These are phyloP conservation scores for Spatula clypeata DNA, from an alignment of 2,797 vertebrate species.

Conservation along the genomic window DNA sequence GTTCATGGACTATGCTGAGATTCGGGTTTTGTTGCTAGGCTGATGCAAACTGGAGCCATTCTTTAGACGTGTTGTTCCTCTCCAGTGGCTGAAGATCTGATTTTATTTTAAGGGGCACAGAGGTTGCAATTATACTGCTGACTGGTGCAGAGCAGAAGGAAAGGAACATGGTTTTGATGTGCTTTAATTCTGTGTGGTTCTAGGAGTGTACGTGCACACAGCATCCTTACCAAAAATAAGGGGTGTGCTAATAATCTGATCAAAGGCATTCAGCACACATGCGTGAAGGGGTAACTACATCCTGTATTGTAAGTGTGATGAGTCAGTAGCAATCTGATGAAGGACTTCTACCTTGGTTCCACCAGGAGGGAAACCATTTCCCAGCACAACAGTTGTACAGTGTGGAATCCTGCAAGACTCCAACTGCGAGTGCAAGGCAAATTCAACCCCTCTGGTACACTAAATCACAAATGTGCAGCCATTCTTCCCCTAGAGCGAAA, in stretches of 20 bases:
- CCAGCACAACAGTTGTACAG: neutral
- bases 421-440: neutral
- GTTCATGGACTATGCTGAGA: neutral
- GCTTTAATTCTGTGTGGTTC: neutral
- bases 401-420: neutral
- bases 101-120: neutral
- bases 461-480: constrained; percentile 38
- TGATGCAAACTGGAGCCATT: neutral
- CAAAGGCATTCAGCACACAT: rapidly evolving
- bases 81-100: neutral
- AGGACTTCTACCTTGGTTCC: neutral
- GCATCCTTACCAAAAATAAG: neutral
- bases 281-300: neutral
- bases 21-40: neutral
- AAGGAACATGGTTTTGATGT: neutral
- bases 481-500: constrained; percentile 10
- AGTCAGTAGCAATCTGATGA: neutral
- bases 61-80: neutral
- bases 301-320: neutral
- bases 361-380: neutral
- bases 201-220: neutral
- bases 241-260: neutral
- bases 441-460: constrained; percentile 7
- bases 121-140: neutral
- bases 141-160: neutral